Conservation (phyloP, 2,888 invertebrate genomes). For the Lithophane semibrunnea region DNA sequence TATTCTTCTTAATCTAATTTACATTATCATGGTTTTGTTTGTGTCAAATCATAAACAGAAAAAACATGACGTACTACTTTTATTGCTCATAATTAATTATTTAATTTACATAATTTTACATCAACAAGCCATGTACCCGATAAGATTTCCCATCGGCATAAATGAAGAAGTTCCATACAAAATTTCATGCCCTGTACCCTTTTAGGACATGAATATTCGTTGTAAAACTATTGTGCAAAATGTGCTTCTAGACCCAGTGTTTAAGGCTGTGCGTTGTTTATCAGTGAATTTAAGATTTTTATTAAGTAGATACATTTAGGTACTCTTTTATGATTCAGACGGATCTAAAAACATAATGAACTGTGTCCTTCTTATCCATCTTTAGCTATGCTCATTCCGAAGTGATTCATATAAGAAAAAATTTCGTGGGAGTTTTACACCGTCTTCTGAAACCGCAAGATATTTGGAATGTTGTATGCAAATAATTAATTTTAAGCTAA, state of each 20-base stretch:
- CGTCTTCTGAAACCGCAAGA: slow-evolving; percentile 56
- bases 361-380: slow-evolving; percentile 40
- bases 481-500: slow-evolving; percentile 40
- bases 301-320: neutral
- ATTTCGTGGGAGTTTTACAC: slow-evolving; percentile 57
- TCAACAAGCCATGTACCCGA: neutral
- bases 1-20: no score
- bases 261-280: neutral
- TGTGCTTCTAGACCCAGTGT: neutral
- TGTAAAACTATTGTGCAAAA: neutral
- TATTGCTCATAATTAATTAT: no score
- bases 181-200: neutral
- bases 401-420: slow-evolving; percentile 59
- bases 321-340: slow-evolving; percentile 28
- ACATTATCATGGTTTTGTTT: no score
- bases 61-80: no score
- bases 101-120: no score
- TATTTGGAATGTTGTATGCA: slow-evolving; percentile 39
- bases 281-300: neutral
- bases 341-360: slow-evolving; percentile 39
- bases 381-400: slow-evolving; percentile 30
- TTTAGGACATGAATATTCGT: neutral
- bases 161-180: neutral
- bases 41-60: no score
- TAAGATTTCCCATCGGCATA: neutral